phyloP scores from a whole-genome alignment of 2,888 invertebrate species.

The Deilephila porcellus region DNA sequence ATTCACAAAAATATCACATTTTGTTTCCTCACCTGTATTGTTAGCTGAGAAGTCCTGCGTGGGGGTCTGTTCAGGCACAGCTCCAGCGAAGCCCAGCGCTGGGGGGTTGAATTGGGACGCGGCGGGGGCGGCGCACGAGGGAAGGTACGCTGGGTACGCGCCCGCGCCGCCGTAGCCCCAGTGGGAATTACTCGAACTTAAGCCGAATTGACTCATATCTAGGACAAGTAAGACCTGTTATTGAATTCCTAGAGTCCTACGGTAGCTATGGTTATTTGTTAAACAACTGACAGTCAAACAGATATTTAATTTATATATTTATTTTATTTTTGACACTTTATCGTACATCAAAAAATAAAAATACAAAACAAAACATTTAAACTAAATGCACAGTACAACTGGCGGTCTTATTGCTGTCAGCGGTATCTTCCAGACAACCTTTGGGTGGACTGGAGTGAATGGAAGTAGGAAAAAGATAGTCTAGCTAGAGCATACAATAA shows the following conservation, averaged over 20 bases:
- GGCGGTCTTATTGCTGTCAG: too few relatives aligned
- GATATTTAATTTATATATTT: too few relatives aligned
- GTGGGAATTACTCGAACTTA: constrained; percentile 93
- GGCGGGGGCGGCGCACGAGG: constrained; percentile 90
- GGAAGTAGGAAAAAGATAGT: too few relatives aligned
- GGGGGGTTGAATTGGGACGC: constrained; percentile 90
- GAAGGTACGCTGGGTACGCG: constrained; percentile 94
- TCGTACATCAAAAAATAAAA: too few relatives aligned
- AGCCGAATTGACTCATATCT: constrained; percentile 95
- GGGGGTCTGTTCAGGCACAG: constrained; percentile 87
- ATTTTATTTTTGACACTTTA: too few relatives aligned
- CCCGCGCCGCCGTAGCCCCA: constrained; percentile 95
- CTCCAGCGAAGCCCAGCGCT: constrained; percentile 88
- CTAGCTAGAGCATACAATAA: neutral
- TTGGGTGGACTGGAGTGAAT: too few relatives aligned
- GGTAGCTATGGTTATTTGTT: neutral
- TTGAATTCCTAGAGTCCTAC: neutral
- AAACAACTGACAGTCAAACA: too few relatives aligned
- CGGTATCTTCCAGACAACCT: too few relatives aligned
- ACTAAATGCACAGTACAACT: too few relatives aligned
- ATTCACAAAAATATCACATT: too few relatives aligned
- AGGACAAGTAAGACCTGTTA: constrained; percentile 37
- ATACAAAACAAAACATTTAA: too few relatives aligned
- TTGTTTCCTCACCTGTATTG: constrained; percentile 73
- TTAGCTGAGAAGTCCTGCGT: constrained; percentile 85